These are phyloP conservation scores for Diaprepes abbreviatus DNA, from an alignment of 2,888 invertebrate genomes.

Conservation along the genomic window DNA sequence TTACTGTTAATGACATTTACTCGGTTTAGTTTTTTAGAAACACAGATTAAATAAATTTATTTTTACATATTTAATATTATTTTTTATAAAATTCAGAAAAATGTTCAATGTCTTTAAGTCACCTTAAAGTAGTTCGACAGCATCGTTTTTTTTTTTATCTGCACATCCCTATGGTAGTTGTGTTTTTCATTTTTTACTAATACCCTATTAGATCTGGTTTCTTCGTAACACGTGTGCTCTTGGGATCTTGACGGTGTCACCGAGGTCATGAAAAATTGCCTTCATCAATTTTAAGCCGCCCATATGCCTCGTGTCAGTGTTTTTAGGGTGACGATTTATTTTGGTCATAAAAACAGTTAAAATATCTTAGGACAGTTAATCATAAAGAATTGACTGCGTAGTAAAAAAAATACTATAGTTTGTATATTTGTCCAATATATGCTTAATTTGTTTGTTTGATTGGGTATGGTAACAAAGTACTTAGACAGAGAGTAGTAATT, in stretches of 20 bases:
- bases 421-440: no score
- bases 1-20: no score
- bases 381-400: neutral
- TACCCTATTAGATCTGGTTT: slow-evolving; percentile 62
- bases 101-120: no score
- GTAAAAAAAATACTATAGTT: neutral
- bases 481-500: no score
- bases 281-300: slow-evolving; percentile 62
- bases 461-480: no score
- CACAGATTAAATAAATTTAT: no score
- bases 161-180: neutral
- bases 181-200: slow-evolving; percentile 57
- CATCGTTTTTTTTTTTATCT: no score
- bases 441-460: no score
- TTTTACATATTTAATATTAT: no score
- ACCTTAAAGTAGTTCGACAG: no score
- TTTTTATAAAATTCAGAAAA: no score
- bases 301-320: slow-evolving; percentile 38
- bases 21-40: no score
- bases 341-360: slow-evolving; percentile 17
- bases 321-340: slow-evolving; percentile 39
- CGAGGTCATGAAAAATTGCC: slow-evolving; percentile 65
- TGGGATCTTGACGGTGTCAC: slow-evolving; percentile 59
- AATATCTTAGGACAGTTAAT: slow-evolving; percentile 3
- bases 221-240: slow-evolving; percentile 60